Evolutionary conservation across 1,140 invertebrate genomes (phyloP), one percentile per base, ranked within the genome.

Genomic region (Drosophila ironensis): DNA sequence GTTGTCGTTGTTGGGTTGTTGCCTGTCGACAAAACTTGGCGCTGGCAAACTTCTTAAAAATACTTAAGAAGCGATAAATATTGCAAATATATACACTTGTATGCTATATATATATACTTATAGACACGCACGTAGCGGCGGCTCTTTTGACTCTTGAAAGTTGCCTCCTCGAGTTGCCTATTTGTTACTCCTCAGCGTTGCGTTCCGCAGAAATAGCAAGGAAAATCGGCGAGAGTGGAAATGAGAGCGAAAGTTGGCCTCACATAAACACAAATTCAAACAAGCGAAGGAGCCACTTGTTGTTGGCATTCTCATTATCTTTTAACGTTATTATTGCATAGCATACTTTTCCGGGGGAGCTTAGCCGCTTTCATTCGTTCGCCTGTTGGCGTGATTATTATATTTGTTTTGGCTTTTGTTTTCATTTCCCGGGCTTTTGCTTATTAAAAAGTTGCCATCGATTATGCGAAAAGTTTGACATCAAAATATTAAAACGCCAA

Each of bases 41-140:
- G 59, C 27, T 67, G 64, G 80, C 59, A 78, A 86, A 84, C 78
- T 84, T 84, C 74, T 84, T 86, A 67, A 86, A 84, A 84, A 84
- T 84, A 84, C 78, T 84, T 84, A 84, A 78, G 78, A 70, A 78
- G 74, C 78, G 78, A 84, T 84, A 84, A 84, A 84, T 84, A 84
- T 84, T 50, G 38, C 47, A 68, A 72, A 69, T 59, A 71, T 27
- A 68, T 27, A 68, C 17, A 46, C 28, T 2, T 40, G 27, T 11
- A 50, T 57, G 20, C 27, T n/a, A n/a, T n/a, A 73, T 24, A 37
- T 17, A 60, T 19, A 52, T 41, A 46, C 17, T 27, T 14, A 17
- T 16, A 40, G 24, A 61, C 33, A 27, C 48, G 61, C 64, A 33
- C 20, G 17, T 14, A 27, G 42, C n/a, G 46, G 60, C 48, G 71